These are phyloP conservation scores for Clepsis dumicolana DNA, from an alignment of 2,888 invertebrate species.

Conservation along the genomic window DNA sequence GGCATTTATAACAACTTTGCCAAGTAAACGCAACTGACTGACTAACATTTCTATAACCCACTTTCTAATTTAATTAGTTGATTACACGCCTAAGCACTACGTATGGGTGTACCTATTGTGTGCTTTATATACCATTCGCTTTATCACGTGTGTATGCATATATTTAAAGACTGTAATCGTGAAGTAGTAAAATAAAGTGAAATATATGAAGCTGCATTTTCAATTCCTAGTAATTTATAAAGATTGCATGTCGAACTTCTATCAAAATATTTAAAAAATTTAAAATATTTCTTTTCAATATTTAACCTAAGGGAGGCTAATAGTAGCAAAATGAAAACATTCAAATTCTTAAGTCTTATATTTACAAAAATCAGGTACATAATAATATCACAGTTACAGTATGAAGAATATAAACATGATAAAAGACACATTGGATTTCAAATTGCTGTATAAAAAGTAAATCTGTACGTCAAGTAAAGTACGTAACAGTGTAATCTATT, in stretches of 20 bases:
- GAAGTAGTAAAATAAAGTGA: conserved; percentile 59
- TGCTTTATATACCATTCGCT: conserved; percentile 11
- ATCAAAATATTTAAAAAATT: background rate
- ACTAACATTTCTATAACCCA: background rate
- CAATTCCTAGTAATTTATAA: conserved; percentile 51
- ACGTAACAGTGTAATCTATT: conserved; percentile 73
- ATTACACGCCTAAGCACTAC: conserved; percentile 11
- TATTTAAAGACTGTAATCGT: conserved; percentile 54
- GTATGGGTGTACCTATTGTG: conserved; percentile 19
- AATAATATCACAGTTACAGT: conserved; percentile 31
- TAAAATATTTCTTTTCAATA: too few species aligned
- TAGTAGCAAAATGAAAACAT: conserved; percentile 15
- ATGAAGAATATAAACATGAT: conserved; percentile 2
- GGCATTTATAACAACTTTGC: background rate
- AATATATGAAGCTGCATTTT: conserved; percentile 62
- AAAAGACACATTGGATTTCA: conserved; percentile 19
- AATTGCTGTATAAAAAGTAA: conserved; percentile 49
- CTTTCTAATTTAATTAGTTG: conserved; percentile 13
- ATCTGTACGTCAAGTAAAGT: conserved; percentile 59
- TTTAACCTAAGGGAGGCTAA: background rate
- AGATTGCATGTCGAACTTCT: conserved; percentile 14
- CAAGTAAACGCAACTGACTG: background rate
- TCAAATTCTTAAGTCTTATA: conserved; percentile 30
- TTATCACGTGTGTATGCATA: conserved; percentile 18
- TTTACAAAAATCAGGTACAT: conserved; percentile 41